These are phyloP conservation scores for Discoglossus pictus DNA, from an alignment of 2,797 vertebrate species.

Conservation along the genomic window DNA sequence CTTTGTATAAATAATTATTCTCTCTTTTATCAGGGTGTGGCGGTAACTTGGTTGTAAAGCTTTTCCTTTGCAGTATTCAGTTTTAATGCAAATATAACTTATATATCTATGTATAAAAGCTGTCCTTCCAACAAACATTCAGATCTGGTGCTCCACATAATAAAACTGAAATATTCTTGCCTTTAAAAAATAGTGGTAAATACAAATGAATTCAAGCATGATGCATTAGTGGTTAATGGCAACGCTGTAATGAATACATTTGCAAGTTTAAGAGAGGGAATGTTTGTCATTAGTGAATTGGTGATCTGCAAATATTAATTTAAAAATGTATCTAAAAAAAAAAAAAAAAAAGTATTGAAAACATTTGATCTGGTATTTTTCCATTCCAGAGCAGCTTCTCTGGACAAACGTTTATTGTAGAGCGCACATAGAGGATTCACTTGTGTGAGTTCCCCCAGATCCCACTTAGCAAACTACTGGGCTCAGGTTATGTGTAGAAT, in stretches of 20 bases:
- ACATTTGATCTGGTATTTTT: slow-evolving; percentile 39
- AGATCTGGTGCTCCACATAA: background rate
- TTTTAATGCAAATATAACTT: too few relatives aligned
- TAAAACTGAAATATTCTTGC: too few relatives aligned
- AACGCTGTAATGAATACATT: background rate
- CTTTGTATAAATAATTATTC: too few relatives aligned
- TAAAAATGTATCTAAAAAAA: too few relatives aligned
- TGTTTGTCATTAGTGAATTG: background rate
- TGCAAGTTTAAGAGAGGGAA: background rate
- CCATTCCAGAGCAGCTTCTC: slow-evolving; percentile 33
- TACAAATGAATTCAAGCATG: background rate
- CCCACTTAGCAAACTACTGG: slow-evolving; percentile 2
- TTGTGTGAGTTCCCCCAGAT: slow-evolving; percentile 26
- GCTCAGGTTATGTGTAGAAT: slow-evolving; percentile 4
- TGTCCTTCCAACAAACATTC: too few relatives aligned
- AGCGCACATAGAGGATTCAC: slow-evolving; percentile 12
- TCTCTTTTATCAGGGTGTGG: too few relatives aligned
- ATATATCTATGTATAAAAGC: too few relatives aligned
- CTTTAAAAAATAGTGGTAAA: too few relatives aligned
- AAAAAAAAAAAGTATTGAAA: too few relatives aligned
- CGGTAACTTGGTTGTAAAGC: too few relatives aligned
- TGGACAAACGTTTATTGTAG: slow-evolving; percentile 34
- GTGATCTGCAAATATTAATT: slow-evolving; percentile 17
- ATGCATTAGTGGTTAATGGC: background rate
- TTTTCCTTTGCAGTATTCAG: too few relatives aligned